Evolutionary conservation across 2,113 vertebrate genomes (phyloP).

Genomic region (Bungarus multicinctus): DNA sequence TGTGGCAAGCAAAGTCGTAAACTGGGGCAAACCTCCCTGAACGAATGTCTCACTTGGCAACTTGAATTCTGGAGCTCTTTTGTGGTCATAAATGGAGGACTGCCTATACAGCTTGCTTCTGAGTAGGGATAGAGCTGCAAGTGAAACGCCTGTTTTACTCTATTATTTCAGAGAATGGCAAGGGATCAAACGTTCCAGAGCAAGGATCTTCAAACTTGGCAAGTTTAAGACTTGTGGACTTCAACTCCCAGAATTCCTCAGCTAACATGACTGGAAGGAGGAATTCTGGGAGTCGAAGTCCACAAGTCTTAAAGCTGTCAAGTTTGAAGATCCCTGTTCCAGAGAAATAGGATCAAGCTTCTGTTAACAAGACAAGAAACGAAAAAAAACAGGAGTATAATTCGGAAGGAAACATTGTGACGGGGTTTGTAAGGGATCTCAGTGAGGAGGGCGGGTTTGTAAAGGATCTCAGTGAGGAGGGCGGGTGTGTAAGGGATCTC

Average conservation of each 20-base stretch:
- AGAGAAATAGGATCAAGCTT: background rate
- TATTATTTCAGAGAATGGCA: background rate
- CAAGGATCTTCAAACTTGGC: background rate
- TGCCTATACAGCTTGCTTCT: background rate
- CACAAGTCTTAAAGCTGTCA: too few species aligned
- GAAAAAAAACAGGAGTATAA: background rate
- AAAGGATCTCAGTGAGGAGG: background rate
- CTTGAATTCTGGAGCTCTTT: too few species aligned
- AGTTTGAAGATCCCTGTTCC: too few species aligned
- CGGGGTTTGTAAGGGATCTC: background rate
- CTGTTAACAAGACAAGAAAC: rapidly evolving
- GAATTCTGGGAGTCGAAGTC: too few species aligned
- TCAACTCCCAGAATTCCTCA: too few species aligned
- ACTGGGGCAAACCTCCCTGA: too few species aligned
- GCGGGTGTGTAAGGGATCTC: background rate
- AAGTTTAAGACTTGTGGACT: too few species aligned
- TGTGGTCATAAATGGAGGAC: too few species aligned
- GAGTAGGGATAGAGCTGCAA: background rate
- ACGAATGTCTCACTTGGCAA: too few species aligned
- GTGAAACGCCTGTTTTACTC: background rate
- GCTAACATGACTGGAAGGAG: too few species aligned
- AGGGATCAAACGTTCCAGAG: background rate
- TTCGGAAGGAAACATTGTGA: background rate
- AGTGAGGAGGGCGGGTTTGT: background rate
- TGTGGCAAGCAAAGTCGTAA: too few species aligned